A percentile compares a stretch with the other conserved stretches of the same genome.
phyloP scores from a whole-genome alignment of 2,888 invertebrate species.

The Dynastes hyllus region DNA sequence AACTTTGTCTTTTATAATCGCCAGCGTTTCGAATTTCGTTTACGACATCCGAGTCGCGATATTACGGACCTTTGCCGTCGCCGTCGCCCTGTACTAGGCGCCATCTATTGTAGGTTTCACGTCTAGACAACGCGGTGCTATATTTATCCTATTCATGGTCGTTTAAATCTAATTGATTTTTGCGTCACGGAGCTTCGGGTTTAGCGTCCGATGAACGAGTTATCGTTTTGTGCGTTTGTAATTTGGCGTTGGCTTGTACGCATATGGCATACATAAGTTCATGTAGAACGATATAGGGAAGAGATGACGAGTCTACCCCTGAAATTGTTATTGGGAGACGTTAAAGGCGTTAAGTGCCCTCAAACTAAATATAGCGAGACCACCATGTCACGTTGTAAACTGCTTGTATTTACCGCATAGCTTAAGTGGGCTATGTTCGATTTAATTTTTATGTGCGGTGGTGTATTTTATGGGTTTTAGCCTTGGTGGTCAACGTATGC shows the following conservation, averaged over 20 bases:
- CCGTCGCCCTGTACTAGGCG: conserved; percentile 10
- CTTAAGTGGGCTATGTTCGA: background rate
- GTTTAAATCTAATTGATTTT: conserved; percentile 45
- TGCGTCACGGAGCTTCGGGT: conserved; percentile 18
- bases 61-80: conserved; percentile 1
- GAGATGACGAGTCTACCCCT: background rate
- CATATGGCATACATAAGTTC: background rate
- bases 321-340: conserved; percentile 4
- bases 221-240: background rate
- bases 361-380: conserved; percentile 8
- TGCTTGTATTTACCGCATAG: background rate
- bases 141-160: conserved; percentile 31
- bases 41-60: conserved; percentile 31
- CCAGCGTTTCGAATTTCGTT: conserved; percentile 21
- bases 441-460: conserved; percentile 10
- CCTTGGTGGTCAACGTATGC: too few relatives aligned
- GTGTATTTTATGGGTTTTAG: background rate
- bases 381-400: conserved; percentile 1
- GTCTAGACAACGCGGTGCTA: conserved; percentile 33
- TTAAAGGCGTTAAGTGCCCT: conserved; percentile 3
- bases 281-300: background rate
- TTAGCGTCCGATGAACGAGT: conserved; percentile 29
- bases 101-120: conserved; percentile 44
- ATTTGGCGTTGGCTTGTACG: background rate
- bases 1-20: background rate